These are phyloP conservation scores for Plectrocnemia conspersa DNA, from an alignment of 1,140 invertebrate species.

Conservation along the genomic window DNA sequence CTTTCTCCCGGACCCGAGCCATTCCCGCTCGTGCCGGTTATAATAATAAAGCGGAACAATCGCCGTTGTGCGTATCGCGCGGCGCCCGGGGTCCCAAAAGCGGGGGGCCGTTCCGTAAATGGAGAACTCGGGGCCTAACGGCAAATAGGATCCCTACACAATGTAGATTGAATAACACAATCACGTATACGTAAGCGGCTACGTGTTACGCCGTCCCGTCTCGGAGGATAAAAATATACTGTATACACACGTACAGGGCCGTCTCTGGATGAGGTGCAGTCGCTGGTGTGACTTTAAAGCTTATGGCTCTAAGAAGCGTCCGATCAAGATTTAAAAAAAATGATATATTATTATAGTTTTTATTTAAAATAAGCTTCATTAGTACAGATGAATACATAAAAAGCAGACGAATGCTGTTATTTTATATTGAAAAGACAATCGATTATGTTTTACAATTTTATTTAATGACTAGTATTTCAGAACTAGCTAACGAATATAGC, in stretches of 20 bases:
- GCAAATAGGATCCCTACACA: slow-evolving; percentile 22
- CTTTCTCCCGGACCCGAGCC: slow-evolving; percentile 5
- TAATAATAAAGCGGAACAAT: slow-evolving; percentile 16
- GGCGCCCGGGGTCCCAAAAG: background rate
- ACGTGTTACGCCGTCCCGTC: too few species aligned
- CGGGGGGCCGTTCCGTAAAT: slow-evolving; percentile 3
- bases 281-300: too few species aligned
- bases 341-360: too few species aligned
- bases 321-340: too few species aligned
- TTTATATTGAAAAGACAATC: background rate
- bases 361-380: too few species aligned
- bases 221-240: too few species aligned
- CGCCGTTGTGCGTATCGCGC: background rate
- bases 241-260: too few species aligned
- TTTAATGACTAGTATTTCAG: slow-evolving; percentile 2
- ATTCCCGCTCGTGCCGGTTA: too few species aligned
- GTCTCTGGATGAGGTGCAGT: too few species aligned
- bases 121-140: slow-evolving; percentile 14
- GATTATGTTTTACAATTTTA: background rate
- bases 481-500: slow-evolving; percentile 2
- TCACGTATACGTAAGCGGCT: slow-evolving; percentile 14
- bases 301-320: too few species aligned
- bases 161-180: slow-evolving; percentile 24
- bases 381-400: too few species aligned
- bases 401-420: background rate